Evolutionary conservation across 2,888 invertebrate genomes (phyloP).

Genomic region (Hydriomena furcata): DNA sequence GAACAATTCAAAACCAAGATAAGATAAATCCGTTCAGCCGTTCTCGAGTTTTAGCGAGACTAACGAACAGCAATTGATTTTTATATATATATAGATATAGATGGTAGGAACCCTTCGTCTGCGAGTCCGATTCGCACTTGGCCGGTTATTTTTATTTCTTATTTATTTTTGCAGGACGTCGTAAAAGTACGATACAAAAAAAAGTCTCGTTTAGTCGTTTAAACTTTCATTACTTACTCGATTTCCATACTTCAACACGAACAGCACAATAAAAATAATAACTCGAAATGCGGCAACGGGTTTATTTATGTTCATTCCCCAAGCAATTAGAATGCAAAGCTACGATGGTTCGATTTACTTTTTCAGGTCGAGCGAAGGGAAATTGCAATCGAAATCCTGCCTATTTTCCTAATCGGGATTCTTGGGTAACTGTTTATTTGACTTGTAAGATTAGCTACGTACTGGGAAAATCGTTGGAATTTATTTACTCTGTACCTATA

Average conservation of each 20-base stretch:
- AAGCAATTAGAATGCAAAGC: constrained; percentile 57
- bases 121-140: no score
- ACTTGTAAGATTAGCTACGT: constrained; percentile 4
- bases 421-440: constrained; percentile 24
- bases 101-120: no score
- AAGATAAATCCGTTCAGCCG: no score
- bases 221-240: constrained; percentile 21
- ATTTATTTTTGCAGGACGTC: neutral
- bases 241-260: constrained; percentile 26
- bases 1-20: no score
- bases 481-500: neutral
- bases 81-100: no score
- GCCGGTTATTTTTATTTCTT: no score
- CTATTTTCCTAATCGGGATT: constrained; percentile 38
- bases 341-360: constrained; percentile 42
- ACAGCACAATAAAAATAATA: constrained; percentile 27
- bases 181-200: constrained; percentile 3
- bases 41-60: no score
- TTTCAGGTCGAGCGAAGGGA: constrained; percentile 41
- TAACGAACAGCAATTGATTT: no score
- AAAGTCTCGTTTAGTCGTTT: constrained; percentile 9
- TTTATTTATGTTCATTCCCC: constrained; percentile 43
- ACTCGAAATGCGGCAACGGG: constrained; percentile 24
- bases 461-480: neutral
- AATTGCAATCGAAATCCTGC: constrained; percentile 43